These are phyloP conservation scores for Gymnogyps californianus DNA, from an alignment of 2,113 vertebrate genomes.

Conservation along the genomic window DNA sequence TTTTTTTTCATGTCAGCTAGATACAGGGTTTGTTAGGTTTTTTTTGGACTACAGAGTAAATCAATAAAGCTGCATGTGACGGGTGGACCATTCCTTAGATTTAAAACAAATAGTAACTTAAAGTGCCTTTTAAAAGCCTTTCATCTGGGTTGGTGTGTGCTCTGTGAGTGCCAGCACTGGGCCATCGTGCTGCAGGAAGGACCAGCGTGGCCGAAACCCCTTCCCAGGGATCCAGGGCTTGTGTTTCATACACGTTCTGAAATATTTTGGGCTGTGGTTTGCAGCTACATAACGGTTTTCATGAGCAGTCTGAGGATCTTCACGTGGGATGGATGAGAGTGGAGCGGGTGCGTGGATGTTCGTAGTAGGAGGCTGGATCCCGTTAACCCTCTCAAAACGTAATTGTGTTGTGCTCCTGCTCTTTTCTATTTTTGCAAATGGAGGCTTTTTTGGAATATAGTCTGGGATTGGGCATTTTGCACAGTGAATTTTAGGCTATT, in stretches of 20 bases:
- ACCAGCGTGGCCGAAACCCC: rapidly evolving
- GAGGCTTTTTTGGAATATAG: rapidly evolving
- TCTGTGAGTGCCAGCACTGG: rapidly evolving
- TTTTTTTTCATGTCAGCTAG: background rate
- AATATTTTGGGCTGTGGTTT: background rate
- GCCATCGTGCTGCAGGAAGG: background rate
- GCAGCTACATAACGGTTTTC: background rate
- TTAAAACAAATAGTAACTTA: background rate
- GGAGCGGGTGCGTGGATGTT: background rate
- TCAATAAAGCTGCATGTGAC: background rate
- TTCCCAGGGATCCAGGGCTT: background rate
- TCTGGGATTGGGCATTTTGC: background rate
- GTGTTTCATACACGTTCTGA: rapidly evolving
- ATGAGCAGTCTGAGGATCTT: background rate
- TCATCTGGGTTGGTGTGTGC: rapidly evolving
- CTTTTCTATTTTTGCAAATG: rapidly evolving
- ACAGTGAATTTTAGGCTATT: background rate
- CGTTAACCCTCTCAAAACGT: rapidly evolving
- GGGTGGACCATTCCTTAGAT: background rate
- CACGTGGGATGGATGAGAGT: rapidly evolving
- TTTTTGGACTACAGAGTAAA: background rate
- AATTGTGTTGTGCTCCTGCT: background rate
- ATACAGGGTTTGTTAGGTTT: background rate
- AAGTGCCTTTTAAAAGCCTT: background rate
- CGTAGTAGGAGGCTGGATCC: background rate